Percentiles rank a stretch among this genome's conserved stretches.
Conservation (phyloP, 2,888 invertebrate species). For the Zootermopsis nevadensis region DNA sequence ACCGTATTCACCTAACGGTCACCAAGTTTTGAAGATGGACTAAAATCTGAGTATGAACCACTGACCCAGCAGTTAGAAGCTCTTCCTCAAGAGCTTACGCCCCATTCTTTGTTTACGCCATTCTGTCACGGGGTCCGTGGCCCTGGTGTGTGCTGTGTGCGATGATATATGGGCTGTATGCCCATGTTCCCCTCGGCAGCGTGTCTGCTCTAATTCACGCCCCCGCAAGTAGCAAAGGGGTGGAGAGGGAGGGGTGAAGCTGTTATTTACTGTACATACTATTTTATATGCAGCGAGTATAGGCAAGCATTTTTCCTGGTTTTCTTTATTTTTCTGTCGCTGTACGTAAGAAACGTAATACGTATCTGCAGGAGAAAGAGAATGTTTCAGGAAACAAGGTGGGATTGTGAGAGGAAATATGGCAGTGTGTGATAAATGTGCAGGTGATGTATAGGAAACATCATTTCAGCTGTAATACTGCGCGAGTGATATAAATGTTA, state of each 20-base stretch:
- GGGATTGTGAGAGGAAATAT: not conserved
- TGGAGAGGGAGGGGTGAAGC: not conserved
- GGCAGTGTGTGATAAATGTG: slow-evolving; percentile 33
- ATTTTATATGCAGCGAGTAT: slow-evolving; percentile 40
- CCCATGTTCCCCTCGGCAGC: not conserved
- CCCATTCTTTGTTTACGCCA: not conserved
- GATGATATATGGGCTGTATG: slow-evolving; percentile 23
- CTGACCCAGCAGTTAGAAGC: too few relatives aligned
- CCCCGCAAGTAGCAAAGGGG: not conserved
- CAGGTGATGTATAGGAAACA: not conserved
- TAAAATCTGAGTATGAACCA: too few relatives aligned
- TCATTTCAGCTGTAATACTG: not conserved
- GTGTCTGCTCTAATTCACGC: slow-evolving; percentile 27
- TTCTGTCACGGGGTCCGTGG: not conserved
- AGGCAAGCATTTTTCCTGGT: not conserved
- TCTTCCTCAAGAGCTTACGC: not conserved
- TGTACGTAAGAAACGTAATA: slow-evolving; percentile 12
- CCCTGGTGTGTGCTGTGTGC: not conserved
- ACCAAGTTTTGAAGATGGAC: too few relatives aligned
- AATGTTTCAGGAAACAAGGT: not conserved
- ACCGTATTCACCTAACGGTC: too few relatives aligned
- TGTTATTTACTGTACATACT: slow-evolving; percentile 41
- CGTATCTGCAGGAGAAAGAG: not conserved
- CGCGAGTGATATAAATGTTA: not conserved
- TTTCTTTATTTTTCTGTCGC: slow-evolving; percentile 7